Evolutionary conservation across 2,888 invertebrate species (phyloP).

Genomic region (Eupelmus urozonus): DNA sequence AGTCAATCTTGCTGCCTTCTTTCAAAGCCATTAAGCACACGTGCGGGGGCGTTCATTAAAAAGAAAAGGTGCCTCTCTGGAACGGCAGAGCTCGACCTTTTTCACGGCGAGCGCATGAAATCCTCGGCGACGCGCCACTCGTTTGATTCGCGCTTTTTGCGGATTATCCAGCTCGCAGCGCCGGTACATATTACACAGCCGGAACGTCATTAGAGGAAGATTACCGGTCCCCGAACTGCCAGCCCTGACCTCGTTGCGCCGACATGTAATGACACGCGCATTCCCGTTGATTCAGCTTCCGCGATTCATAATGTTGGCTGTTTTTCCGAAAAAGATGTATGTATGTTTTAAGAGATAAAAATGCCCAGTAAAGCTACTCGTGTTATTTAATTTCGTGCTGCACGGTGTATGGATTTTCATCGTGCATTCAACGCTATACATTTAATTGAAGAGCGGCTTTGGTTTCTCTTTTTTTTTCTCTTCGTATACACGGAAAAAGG

Average conservation of each 20-base stretch:
- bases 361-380: constrained; percentile 1
- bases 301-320: constrained; percentile 11
- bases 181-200: constrained; percentile 24
- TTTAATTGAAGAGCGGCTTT: constrained; percentile 35
- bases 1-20: constrained; percentile 52
- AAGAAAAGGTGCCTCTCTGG: too few relatives aligned
- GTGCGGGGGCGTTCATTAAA: constrained; percentile 52
- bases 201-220: constrained; percentile 53
- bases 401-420: background rate
- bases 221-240: constrained; percentile 39
- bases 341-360: background rate
- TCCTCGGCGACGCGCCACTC: constrained; percentile 31
- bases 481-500: background rate
- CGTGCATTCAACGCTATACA: constrained; percentile 12
- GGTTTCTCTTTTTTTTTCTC: background rate
- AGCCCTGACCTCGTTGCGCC: constrained; percentile 48
- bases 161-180: constrained; percentile 38
- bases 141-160: constrained; percentile 42
- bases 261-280: constrained; percentile 21
- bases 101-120: constrained; percentile 31
- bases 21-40: constrained; percentile 56
- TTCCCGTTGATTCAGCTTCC: constrained; percentile 29
- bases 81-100: constrained; percentile 12
- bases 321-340: background rate
- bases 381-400: constrained; percentile 33